Base-by-base conservation (phyloP, 1,140 invertebrate genomes). In the Aphelenchoides avenae region DNA sequence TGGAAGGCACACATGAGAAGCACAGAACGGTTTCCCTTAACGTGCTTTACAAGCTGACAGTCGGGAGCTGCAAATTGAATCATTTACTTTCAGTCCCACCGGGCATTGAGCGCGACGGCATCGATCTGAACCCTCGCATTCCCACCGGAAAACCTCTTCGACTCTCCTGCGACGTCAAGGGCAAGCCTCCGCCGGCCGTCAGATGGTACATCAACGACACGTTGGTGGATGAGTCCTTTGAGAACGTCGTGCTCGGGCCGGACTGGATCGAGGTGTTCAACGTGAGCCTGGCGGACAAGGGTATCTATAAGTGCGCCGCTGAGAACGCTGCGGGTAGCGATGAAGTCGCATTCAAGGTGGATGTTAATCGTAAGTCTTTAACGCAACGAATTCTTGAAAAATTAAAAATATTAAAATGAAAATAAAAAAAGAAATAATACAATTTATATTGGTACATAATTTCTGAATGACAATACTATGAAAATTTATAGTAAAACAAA, bases 51-150 rank as follows among this genome's bases (percentile, higher is more conserved):
- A n/a, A n/a, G n/a, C n/a, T n/a, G n/a, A n/a, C n/a, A n/a, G n/a
- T n/a, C n/a, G n/a, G n/a, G n/a, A n/a, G n/a, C n/a, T n/a, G n/a
- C n/a, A n/a, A n/a, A n/a, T n/a, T n/a, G n/a, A n/a, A n/a, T n/a
- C n/a, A n/a, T n/a, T n/a, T n/a, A n/a, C n/a, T 50, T 70, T 47
- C 48, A 70, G 72, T 75, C 6, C 72, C 72, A 15, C 73, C 72
- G n/a, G 34, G 53, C 18, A 74, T 74, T 36, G 49, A 70, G 34
- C 51, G 66, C 22, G 66, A 74, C 36, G 44, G 41, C 26, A 52
- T 72, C 9, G 67, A 75, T 11, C 43, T 71, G 61, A 67, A 66
- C 30, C 69, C 62, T 18, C 57, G 59, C 41, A 51, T 73, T 11
- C 69, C 67, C 9, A 34, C 69, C n/a, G 70, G 70, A 5, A 58